Evolutionary conservation across 2,797 vertebrate genomes (phyloP).

Genomic region (Takifugu ocellatus): DNA sequence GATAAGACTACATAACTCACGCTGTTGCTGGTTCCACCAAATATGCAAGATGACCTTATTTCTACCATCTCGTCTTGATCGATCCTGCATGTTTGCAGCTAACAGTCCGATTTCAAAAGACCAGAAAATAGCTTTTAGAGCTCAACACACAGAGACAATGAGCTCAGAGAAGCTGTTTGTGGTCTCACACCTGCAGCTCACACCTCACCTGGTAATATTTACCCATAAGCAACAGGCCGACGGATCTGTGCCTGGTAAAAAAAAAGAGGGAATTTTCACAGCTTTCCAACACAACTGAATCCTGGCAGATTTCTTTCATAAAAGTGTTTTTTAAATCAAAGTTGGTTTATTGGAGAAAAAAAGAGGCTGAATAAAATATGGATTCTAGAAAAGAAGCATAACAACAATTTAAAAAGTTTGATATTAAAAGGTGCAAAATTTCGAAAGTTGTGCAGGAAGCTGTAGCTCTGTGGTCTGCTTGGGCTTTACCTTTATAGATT

Average conservation of each 20-base stretch:
- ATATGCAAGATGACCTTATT: neutral
- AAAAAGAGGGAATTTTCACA: neutral
- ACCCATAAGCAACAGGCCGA: constrained; percentile 2
- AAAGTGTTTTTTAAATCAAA: too few relatives aligned
- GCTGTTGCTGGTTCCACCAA: constrained; percentile 1
- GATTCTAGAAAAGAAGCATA: too few relatives aligned
- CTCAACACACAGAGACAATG: constrained; percentile 8
- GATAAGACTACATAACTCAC: neutral
- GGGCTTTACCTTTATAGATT: too few relatives aligned
- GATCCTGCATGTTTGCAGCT: neutral
- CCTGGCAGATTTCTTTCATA: too few relatives aligned
- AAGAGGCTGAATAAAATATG: too few relatives aligned
- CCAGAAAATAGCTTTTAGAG: constrained; percentile 21
- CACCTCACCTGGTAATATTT: constrained; percentile 39
- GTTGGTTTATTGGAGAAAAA: too few relatives aligned
- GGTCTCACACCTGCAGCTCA: constrained; percentile 39
- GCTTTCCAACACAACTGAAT: too few relatives aligned
- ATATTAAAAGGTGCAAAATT: too few relatives aligned
- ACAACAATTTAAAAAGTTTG: too few relatives aligned
- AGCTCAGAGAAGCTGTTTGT: constrained; percentile 28
- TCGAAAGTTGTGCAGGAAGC: too few relatives aligned
- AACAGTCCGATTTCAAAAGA: neutral
- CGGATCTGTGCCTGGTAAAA: neutral
- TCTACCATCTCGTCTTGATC: neutral
- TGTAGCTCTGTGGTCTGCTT: too few relatives aligned